Evolutionary conservation across 2,888 invertebrate genomes (phyloP), one percentile per base, ranked within the genome.

Genomic region (Drosophila prolongata): DNA sequence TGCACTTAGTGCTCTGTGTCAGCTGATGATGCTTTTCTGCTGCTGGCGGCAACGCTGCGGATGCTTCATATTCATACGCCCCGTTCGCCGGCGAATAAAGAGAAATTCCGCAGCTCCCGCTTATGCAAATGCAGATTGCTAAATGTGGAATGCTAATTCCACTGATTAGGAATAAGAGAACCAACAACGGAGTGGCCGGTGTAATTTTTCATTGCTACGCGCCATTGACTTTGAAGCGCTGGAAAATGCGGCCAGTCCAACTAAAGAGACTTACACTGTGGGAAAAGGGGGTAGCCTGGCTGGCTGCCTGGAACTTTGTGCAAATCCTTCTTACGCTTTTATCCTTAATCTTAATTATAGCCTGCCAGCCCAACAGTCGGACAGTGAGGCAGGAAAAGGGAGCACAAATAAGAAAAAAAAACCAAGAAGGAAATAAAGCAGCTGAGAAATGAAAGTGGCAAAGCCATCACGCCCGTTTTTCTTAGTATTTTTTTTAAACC

Each of bases 281-380:
- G 11, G 37, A 53, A 38, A 35, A 55, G 40, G 34, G 11, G 1
- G 40, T 14, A 8, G 40, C 8, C 40, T 42, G 9, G 10, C n/a
- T 27, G 47, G 11, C 11, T 16, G 14, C 6, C 34, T 40, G 49
- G 1, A 71, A 57, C 60, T 60, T 60, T 83, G 62, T 82, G 90
- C 80, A 90, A 90, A 90, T 91, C 91, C 90, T 89, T 81, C 90
- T 90, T 90, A 87, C 76, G 88, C 87, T 81, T 87, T 89, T 90
- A 90, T 90, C 90, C 90, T 90, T 91, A 90, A 91, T 90, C 90
- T 91, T 90, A 90, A 90, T 90, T 90, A 90, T 86, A 85, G 90
- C 87, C 80, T 80, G 86, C 76, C 84, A 76, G 77, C 78, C 76
- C 47, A 55, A 38, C 59, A 81, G 75, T 76, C 76, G 60, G 76